Percentiles rank a stretch among this genome's conserved stretches.
phyloP scores from a whole-genome alignment of 2,888 invertebrate genomes.

The Campoplex nolae region DNA sequence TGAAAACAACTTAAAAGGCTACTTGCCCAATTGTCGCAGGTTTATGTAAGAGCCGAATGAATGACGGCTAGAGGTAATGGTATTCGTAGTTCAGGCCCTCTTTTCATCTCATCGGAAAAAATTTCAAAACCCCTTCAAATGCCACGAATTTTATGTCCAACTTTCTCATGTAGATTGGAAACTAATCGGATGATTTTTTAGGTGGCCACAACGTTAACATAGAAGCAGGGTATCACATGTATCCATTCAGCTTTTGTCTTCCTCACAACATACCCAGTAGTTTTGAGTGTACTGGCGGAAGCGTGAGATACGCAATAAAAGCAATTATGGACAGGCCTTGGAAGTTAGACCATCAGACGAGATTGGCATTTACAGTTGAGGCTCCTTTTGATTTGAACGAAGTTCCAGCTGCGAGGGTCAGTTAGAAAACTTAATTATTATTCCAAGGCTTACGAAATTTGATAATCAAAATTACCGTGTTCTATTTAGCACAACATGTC shows the following conservation, averaged over 20 bases:
- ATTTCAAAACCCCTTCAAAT: too few species aligned
- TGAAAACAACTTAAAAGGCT: too few species aligned
- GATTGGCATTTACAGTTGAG: slow-evolving; percentile 91
- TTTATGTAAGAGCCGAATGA: too few species aligned
- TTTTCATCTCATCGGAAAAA: too few species aligned
- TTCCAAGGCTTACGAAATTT: background rate
- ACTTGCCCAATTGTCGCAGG: too few species aligned
- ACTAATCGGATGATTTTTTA: slow-evolving; percentile 58
- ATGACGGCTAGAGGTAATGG: too few species aligned
- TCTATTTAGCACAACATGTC: slow-evolving; percentile 62
- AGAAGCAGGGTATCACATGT: slow-evolving; percentile 89
- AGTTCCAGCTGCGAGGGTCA: slow-evolving; percentile 43
- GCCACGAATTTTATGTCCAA: background rate
- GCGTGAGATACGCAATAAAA: slow-evolving; percentile 91
- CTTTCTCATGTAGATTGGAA: too few species aligned
- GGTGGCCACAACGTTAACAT: slow-evolving; percentile 88
- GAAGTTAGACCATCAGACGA: slow-evolving; percentile 92
- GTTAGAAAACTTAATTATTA: slow-evolving; percentile 7
- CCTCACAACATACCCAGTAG: slow-evolving; percentile 91
- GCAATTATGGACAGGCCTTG: slow-evolving; percentile 92
- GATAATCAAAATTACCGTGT: background rate
- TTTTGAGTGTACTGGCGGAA: slow-evolving; percentile 88
- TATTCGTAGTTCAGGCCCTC: too few species aligned
- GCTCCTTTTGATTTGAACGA: slow-evolving; percentile 92
- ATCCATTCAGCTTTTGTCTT: slow-evolving; percentile 91